These are phyloP conservation scores for Xestia sexstrigata DNA, from an alignment of 2,888 invertebrate genomes.

Conservation along the genomic window DNA sequence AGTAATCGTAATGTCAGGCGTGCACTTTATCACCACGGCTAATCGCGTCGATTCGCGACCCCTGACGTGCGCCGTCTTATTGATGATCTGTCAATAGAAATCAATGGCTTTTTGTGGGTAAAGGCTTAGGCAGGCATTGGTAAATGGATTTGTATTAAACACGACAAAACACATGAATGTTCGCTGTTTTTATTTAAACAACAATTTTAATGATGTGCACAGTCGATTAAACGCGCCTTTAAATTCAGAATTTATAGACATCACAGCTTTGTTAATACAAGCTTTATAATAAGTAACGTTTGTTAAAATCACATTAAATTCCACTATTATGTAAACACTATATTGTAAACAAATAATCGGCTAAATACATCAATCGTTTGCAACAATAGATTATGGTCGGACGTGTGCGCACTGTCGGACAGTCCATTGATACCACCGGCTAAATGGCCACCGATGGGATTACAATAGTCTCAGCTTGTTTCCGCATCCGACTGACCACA, in stretches of 20 bases:
- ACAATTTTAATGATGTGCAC: background rate
- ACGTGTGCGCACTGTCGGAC: constrained; percentile 73
- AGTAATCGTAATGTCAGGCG: constrained; percentile 86
- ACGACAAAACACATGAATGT: background rate
- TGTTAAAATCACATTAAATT: constrained; percentile 77
- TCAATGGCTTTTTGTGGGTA: constrained; percentile 59
- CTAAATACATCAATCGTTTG: constrained; percentile 68
- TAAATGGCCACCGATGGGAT: constrained; percentile 75
- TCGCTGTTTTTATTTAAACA: background rate
- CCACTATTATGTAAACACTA: constrained; percentile 68
- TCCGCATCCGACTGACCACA: constrained; percentile 78
- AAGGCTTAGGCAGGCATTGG: constrained; percentile 41
- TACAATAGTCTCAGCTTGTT: constrained; percentile 77
- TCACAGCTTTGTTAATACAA: constrained; percentile 11
- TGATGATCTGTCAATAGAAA: constrained; percentile 79
- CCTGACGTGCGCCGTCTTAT: constrained; percentile 70
- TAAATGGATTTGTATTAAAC: constrained; percentile 40
- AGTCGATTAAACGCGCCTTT: background rate
- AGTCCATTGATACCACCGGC: constrained; percentile 67
- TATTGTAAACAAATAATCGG: constrained; percentile 75
- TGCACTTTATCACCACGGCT: constrained; percentile 88
- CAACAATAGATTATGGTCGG: constrained; percentile 68
- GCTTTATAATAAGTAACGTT: constrained; percentile 62
- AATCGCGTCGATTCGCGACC: constrained; percentile 75
- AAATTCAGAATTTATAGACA: constrained; percentile 20